Conservation (phyloP, 2,113 vertebrate species). For the Myodes glareolus region DNA sequence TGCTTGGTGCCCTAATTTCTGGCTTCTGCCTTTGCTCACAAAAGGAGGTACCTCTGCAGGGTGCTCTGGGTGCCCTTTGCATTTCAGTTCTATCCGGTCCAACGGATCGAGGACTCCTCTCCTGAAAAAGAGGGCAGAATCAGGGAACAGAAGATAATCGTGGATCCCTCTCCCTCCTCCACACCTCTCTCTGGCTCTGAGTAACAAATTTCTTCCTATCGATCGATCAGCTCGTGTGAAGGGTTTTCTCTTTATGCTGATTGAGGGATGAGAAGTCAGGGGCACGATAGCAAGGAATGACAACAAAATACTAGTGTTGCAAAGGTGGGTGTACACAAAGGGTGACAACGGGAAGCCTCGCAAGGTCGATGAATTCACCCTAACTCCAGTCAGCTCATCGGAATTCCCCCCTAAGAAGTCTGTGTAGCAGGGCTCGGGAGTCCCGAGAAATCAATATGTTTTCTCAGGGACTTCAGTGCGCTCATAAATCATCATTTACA, state of each 20-base stretch:
- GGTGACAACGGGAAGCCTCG: slow-evolving; percentile 4
- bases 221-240: slow-evolving; percentile 80
- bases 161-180: slow-evolving; percentile 80
- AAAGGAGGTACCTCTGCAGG: not conserved
- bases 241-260: slow-evolving; percentile 83
- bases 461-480: slow-evolving; percentile 88
- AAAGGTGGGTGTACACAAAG: not conserved
- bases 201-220: slow-evolving; percentile 79
- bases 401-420: slow-evolving; percentile 45
- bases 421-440: slow-evolving; percentile 54
- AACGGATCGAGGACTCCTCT: not conserved
- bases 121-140: slow-evolving; percentile 59
- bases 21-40: not conserved
- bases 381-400: not conserved
- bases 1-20: not conserved
- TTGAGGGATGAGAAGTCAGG: slow-evolving; percentile 82
- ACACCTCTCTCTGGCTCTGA: slow-evolving; percentile 79
- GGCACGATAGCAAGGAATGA: slow-evolving; percentile 69
- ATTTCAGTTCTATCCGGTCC: not conserved
- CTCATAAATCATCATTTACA: slow-evolving; percentile 93
- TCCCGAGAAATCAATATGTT: slow-evolving; percentile 89
- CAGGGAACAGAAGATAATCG: slow-evolving; percentile 69
- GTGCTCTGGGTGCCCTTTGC: not conserved
- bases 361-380: slow-evolving; percentile 58
- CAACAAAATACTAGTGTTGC: slow-evolving; percentile 58